Evolutionary conservation across 2,113 vertebrate genomes (phyloP).

Genomic region (Xiphophorus hellerii): DNA sequence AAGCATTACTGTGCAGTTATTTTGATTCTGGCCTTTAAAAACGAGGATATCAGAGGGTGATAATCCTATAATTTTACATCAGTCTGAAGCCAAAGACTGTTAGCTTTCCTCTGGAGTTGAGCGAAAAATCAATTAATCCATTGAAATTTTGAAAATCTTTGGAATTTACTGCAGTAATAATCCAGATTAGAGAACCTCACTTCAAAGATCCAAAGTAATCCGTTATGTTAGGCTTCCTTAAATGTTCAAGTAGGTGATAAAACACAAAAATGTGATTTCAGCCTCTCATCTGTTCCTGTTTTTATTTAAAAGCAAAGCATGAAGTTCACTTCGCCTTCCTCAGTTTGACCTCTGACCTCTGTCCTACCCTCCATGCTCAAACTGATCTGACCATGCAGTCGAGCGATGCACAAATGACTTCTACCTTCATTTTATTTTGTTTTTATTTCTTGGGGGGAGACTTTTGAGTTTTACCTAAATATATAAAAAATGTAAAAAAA

Average conservation of each 20-base stretch:
- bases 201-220: background rate
- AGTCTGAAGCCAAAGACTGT: background rate
- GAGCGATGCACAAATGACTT: slow-evolving; percentile 84
- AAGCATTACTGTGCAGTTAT: no score
- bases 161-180: background rate
- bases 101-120: no score
- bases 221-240: background rate
- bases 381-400: slow-evolving; percentile 33
- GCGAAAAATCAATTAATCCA: background rate
- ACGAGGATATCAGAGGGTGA: background rate
- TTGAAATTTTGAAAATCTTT: no score
- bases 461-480: slow-evolving; percentile 86
- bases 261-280: background rate
- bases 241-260: background rate
- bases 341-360: slow-evolving; percentile 53
- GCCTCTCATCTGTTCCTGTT: background rate
- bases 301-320: background rate
- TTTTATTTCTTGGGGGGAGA: slow-evolving; percentile 67
- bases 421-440: slow-evolving; percentile 76
- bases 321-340: slow-evolving; percentile 32
- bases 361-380: slow-evolving; percentile 28
- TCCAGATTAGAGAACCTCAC: background rate
- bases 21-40: background rate
- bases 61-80: background rate
- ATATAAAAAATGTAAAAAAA: background rate